phyloP scores from a whole-genome alignment of 2,888 invertebrate genomes.

The Leptinotarsa juncta region DNA sequence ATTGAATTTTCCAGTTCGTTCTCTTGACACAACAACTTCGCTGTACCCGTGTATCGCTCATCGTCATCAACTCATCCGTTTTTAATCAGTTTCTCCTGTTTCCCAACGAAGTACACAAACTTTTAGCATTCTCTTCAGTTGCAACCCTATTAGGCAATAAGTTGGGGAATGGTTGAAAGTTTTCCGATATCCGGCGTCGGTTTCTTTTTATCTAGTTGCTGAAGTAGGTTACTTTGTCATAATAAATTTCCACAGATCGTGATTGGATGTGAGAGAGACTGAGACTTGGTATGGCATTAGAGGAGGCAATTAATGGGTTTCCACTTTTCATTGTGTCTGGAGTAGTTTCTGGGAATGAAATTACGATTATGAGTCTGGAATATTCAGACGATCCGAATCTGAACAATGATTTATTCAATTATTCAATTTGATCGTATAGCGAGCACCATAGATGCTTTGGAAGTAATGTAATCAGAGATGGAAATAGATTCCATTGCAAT shows the following conservation, averaged over 20 bases:
- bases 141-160: conserved; percentile 32
- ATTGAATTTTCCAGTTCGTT: conserved; percentile 6
- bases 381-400: conserved; percentile 6
- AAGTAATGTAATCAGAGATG: not conserved
- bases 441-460: not conserved
- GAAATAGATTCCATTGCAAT: not conserved
- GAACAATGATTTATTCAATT: not conserved
- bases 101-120: conserved; percentile 28
- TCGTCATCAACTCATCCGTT: conserved; percentile 28
- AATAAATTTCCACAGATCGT: conserved; percentile 30
- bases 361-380: conserved; percentile 4
- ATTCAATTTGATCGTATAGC: not conserved
- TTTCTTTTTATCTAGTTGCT: conserved; percentile 31
- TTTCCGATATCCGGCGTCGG: conserved; percentile 26
- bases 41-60: conserved; percentile 9
- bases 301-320: conserved; percentile 19
- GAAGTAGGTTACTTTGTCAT: conserved; percentile 34
- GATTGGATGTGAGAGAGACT: conserved; percentile 31
- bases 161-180: conserved; percentile 32
- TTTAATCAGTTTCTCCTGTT: conserved; percentile 31
- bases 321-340: conserved; percentile 18
- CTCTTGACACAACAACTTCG: not conserved
- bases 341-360: conserved; percentile 11
- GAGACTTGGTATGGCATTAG: conserved; percentile 19
- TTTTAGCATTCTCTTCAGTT: conserved; percentile 24